phyloP scores from a whole-genome alignment of 2,797 vertebrate species.

The Melanogrammus aeglefinus region DNA sequence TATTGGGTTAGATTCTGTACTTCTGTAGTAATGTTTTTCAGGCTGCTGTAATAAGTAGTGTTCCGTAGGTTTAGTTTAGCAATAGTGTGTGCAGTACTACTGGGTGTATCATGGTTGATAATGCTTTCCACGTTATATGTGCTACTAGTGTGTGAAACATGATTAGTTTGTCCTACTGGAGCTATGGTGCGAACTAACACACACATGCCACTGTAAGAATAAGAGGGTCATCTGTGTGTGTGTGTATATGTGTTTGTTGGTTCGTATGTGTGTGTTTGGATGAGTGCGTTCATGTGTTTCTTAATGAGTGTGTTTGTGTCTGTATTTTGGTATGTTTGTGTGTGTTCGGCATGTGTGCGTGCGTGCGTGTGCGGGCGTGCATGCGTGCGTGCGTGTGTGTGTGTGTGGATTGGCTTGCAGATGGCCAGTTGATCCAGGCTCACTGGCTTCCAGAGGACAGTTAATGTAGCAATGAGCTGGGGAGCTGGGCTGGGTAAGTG shows the following conservation, averaged over 20 bases:
- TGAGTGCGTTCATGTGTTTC: background rate
- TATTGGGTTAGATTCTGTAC: background rate
- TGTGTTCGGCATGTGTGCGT: background rate
- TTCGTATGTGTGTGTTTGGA: background rate
- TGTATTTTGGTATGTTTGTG: background rate
- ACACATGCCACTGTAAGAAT: slow-evolving; percentile 7
- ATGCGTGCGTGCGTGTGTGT: too few species aligned
- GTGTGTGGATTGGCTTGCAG: too few species aligned
- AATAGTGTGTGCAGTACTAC: background rate
- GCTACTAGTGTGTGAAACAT: background rate
- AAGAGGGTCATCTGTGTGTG: background rate
- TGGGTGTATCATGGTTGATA: background rate
- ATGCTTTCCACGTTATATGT: background rate
- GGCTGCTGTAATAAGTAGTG: too few species aligned
- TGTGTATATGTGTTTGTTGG: background rate
- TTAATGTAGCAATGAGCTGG: slow-evolving; percentile 30
- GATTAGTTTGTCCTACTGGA: too few species aligned
- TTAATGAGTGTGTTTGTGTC: background rate
- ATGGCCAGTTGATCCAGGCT: slow-evolving; percentile 53
- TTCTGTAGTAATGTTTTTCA: too few species aligned
- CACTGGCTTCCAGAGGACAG: slow-evolving; percentile 47
- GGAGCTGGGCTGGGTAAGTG: slow-evolving; percentile 9
- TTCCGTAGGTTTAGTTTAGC: background rate
- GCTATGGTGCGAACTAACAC: slow-evolving; percentile 1
- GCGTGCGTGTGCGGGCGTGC: too few species aligned